Base-by-base conservation (phyloP, 1,140 invertebrate genomes). In the Panulirus ornatus region DNA sequence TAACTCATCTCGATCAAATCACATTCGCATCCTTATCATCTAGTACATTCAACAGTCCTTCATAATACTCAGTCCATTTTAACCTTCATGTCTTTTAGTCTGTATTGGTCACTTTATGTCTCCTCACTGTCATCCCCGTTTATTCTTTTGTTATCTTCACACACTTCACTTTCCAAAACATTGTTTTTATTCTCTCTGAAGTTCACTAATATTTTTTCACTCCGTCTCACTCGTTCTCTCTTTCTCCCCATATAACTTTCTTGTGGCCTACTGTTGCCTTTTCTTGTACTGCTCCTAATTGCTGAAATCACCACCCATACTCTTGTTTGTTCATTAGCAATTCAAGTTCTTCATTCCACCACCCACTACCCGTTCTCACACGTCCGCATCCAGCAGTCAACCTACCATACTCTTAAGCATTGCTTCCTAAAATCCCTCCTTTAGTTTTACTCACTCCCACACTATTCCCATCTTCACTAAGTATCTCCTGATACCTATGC, bases 1-100 rank as follows among this genome's bases (percentile, higher is more conserved):
- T n/a, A n/a, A n/a, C n/a, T n/a, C n/a, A n/a, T n/a, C n/a, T n/a
- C n/a, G n/a, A n/a, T n/a, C n/a, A n/a, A n/a, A n/a, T n/a, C n/a
- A n/a, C 71, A n/a, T 30, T 73, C 71, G 19, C 58, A 22, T 27
- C 27, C 36, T 73, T 30, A n/a, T n/a, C n/a, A n/a, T n/a, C n/a
- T n/a, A n/a, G n/a, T n/a, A n/a, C n/a, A n/a, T n/a, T n/a, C n/a
- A n/a, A n/a, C n/a, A n/a, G n/a, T n/a, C n/a, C n/a, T n/a, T n/a
- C n/a, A n/a, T n/a, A n/a, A n/a, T n/a, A n/a, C 71, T 73, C 71
- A n/a, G 19, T 73, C 71, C 34, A 16, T 73, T 30, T 73, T 30
- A n/a, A 16, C 34, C 71, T 73, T 30, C 34, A 16, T 73, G 19
- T 73, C 71, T 73, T 30, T 73, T 30, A 11, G 51, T 54, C 51